Evolutionary conservation across 2,888 invertebrate genomes (phyloP), one percentile per base, ranked within the genome.

Genomic region (Tortrix viridana): DNA sequence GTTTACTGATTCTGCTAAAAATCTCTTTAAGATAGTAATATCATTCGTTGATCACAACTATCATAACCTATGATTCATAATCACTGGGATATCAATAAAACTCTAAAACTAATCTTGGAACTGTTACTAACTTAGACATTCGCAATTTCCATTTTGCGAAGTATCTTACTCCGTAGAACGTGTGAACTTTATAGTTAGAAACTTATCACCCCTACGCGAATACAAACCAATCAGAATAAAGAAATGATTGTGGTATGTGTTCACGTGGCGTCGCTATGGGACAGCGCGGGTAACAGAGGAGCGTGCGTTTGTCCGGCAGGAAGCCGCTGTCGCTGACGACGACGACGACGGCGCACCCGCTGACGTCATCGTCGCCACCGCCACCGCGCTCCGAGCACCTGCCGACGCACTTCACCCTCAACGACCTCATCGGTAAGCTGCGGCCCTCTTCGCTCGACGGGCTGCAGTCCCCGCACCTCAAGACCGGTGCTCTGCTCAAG

Each of bases 281-380:
- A 58, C 53, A 53, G 63, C 53, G 63, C 47, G 63, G 63, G 63
- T 85, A 86, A 89, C 80, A 73, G 75, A 86, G 84, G 84, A 86
- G 84, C 84, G 70, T 78, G 73, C 60, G 63, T 79, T 85, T 80
- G 71, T 66, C 71, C 70, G 67, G 71, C 87, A 93, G 93, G 84
- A 93, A 93, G 80, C 93, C 92, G 75, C 88, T 92, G 69, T 92
- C 92, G 73, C 83, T 92, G 89, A 92, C 93, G 84, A 93, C 93
- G 76, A 93, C 93, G 84, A 93, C 93, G 77, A 92, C 93, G 74
- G 93, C 93, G 74, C 90, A 88, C 80, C 92, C 90, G 69, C 87
- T 93, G 74, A 92, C 92, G 75, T 93, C 92, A 77, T 92, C 93
- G 80, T 91, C 93, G 76, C 92, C 93, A 75, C 91, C 89, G 70